These are phyloP conservation scores for Drosophila stalkeri DNA, from an alignment of 2,888 invertebrate species.

Conservation along the genomic window DNA sequence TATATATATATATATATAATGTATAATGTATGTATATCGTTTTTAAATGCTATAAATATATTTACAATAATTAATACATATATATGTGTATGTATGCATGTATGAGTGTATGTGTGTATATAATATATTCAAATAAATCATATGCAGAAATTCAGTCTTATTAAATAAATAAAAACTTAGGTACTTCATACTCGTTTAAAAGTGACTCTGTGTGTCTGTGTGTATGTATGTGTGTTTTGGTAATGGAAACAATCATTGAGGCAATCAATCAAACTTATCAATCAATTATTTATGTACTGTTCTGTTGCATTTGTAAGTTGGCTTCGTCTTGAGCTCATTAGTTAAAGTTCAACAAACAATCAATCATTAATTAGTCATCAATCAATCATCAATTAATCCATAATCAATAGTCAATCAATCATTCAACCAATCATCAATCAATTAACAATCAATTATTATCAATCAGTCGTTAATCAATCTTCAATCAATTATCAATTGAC, in stretches of 20 bases:
- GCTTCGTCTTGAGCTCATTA: constrained; percentile 2
- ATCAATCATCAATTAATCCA: neutral
- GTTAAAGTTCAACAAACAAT: constrained; percentile 11
- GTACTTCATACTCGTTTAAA: constrained; percentile 61
- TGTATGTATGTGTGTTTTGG: constrained; percentile 17
- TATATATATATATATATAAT: constrained; percentile 32
- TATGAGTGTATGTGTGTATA: neutral
- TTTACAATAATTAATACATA: constrained; percentile 36
- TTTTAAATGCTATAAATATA: constrained; percentile 29
- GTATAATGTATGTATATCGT: constrained; percentile 19
- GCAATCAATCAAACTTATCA: constrained; percentile 25
- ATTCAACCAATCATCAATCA: neutral
- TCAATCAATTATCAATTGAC: neutral
- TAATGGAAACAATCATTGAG: constrained; percentile 36
- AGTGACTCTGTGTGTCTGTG: constrained; percentile 6
- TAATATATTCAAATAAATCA: constrained; percentile 59
- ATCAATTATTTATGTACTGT: neutral
- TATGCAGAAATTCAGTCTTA: constrained; percentile 83
- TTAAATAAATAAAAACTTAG: constrained; percentile 82
- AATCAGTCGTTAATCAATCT: neutral
- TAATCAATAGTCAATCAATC: neutral
- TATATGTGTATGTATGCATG: neutral
- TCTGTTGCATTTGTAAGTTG: constrained; percentile 13
- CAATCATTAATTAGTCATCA: constrained; percentile 9
- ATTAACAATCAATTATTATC: neutral